These are phyloP conservation scores for Cactoblastis cactorum DNA, from an alignment of 2,888 invertebrate genomes.

Conservation along the genomic window DNA sequence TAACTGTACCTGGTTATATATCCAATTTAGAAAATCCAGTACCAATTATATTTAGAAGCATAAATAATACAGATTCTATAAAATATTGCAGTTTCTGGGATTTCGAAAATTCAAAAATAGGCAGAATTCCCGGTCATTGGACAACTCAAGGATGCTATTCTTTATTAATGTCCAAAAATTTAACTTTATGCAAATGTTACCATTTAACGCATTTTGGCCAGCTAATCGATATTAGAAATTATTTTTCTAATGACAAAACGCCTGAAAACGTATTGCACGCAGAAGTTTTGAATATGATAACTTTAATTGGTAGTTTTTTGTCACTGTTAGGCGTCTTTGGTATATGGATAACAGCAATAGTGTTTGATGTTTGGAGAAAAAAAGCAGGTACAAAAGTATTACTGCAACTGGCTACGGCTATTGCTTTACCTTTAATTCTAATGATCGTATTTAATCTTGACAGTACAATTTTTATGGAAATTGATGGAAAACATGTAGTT, in stretches of 20 bases:
- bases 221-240: constrained; percentile 52
- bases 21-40: constrained; percentile 75
- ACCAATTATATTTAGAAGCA: constrained; percentile 69
- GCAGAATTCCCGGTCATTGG: constrained; percentile 68
- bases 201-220: constrained; percentile 82
- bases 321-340: constrained; percentile 79
- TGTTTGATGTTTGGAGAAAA: constrained; percentile 80
- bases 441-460: constrained; percentile 60
- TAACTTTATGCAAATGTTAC: constrained; percentile 69
- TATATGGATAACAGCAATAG: constrained; percentile 78
- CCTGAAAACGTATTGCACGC: constrained; percentile 43
- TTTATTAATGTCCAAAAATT: constrained; percentile 38
- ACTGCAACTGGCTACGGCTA: constrained; percentile 81
- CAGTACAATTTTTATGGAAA: constrained; percentile 39
- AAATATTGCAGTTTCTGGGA: constrained; percentile 80
- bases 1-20: constrained; percentile 79
- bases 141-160: constrained; percentile 74
- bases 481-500: constrained; percentile 35
- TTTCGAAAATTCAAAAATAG: constrained; percentile 44
- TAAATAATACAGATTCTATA: constrained; percentile 28
- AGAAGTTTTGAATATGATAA: constrained; percentile 76
- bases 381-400: constrained; percentile 83
- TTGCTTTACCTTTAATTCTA: constrained; percentile 78
- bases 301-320: constrained; percentile 77
- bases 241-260: constrained; percentile 22